phyloP scores from a whole-genome alignment of 2,113 vertebrate genomes.

The Accipiter virgatus region DNA sequence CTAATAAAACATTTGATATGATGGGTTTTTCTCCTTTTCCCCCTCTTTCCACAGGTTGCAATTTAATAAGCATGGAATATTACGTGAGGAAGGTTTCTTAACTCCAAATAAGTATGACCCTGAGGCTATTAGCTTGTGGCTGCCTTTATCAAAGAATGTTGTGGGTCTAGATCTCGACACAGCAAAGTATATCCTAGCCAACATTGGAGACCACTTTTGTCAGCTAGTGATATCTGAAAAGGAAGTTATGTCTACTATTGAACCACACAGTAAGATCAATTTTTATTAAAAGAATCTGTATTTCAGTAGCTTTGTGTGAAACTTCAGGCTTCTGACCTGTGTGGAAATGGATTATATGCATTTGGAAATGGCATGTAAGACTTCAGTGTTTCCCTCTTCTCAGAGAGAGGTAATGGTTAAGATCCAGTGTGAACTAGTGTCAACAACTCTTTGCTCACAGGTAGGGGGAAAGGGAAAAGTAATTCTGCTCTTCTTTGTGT shows the following conservation, averaged over 20 bases:
- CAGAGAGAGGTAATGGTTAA: neutral
- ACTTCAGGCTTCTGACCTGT: neutral
- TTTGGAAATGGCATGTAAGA: neutral
- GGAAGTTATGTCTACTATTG: constrained; percentile 79
- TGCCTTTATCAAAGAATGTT: constrained; percentile 73
- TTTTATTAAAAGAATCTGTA: neutral
- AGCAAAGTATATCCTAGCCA: constrained; percentile 81
- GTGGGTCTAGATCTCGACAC: constrained; percentile 80
- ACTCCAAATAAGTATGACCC: constrained; percentile 78
- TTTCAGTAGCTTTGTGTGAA: neutral
- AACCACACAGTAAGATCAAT: constrained; percentile 79
- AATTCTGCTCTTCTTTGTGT: neutral
- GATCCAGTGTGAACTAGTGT: neutral
- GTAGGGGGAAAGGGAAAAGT: neutral
- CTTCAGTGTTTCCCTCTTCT: neutral
- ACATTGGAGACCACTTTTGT: constrained; percentile 84
- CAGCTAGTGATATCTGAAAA: constrained; percentile 83
- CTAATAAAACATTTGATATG: neutral
- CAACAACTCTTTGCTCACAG: neutral
- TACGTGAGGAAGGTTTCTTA: constrained; percentile 80
- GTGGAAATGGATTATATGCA: neutral
- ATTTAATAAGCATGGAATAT: constrained; percentile 79
- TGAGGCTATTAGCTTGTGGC: constrained; percentile 80
- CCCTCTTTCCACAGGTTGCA: constrained; percentile 62
- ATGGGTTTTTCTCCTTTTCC: neutral